These are phyloP conservation scores for Ranitomeya imitator DNA, from an alignment of 2,113 vertebrate genomes.

Conservation along the genomic window DNA sequence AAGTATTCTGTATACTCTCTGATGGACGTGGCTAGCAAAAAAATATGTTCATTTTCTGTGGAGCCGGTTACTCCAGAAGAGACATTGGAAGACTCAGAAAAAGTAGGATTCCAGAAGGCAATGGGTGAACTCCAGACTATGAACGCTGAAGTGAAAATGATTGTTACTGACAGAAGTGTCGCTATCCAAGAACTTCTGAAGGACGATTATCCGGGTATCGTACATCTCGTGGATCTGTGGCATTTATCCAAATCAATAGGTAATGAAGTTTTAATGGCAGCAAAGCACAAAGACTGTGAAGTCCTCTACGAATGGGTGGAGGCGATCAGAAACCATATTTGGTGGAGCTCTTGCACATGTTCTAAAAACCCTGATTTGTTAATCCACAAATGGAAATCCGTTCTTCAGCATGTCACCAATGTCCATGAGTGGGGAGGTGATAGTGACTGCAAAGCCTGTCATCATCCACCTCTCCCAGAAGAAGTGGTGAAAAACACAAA, in stretches of 20 bases:
- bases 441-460: background rate
- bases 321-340: background rate
- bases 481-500: background rate
- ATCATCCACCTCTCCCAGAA: constrained; percentile 1
- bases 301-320: background rate
- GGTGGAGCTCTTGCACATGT: constrained; percentile 13
- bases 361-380: background rate
- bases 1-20: background rate
- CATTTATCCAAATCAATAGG: background rate
- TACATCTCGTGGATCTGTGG: background rate
- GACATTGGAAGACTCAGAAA: background rate
- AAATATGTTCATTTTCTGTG: constrained; percentile 4
- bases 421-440: constrained; percentile 6
- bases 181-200: background rate
- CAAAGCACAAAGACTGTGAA: constrained; percentile 6
- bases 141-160: background rate
- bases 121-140: background rate
- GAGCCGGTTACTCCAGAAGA: background rate
- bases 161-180: background rate
- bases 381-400: background rate
- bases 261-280: background rate
- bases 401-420: background rate
- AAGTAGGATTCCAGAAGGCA: background rate
- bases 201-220: background rate
- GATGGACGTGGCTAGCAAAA: background rate